A percentile compares a stretch with the other conserved stretches of the same genome.
Evolutionary conservation across 2,888 invertebrate species (phyloP).

Genomic region (Iselma pallidipennis): DNA sequence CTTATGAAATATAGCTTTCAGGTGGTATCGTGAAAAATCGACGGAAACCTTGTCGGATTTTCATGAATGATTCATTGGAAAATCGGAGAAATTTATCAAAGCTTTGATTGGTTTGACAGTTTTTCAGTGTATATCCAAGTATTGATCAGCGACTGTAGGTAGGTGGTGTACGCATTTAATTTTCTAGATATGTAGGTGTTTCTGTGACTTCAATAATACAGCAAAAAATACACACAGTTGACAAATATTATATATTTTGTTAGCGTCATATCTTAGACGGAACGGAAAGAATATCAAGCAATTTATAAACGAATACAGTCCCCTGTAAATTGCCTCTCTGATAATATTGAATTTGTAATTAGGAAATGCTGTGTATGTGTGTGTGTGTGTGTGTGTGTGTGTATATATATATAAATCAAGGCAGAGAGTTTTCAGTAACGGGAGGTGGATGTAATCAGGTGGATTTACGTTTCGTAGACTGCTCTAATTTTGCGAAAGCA

Average conservation of each 20-base stretch:
- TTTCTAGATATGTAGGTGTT: background rate
- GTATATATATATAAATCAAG: constrained; percentile 28
- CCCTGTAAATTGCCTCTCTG: constrained; percentile 14
- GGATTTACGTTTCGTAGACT: constrained; percentile 21
- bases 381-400: too few relatives aligned
- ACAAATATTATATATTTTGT: too few relatives aligned
- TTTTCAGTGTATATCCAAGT: background rate
- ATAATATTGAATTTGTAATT: constrained; percentile 34
- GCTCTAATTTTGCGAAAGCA: constrained; percentile 29
- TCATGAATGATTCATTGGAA: background rate
- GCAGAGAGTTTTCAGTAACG: constrained; percentile 15
- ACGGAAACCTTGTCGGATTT: background rate
- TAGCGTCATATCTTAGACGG: too few relatives aligned
- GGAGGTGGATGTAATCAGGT: constrained; percentile 26
- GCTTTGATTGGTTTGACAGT: background rate
- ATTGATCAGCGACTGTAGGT: background rate
- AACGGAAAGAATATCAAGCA: background rate
- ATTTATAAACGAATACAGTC: constrained; percentile 11
- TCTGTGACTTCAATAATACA: too few relatives aligned
- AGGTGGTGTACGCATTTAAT: background rate
- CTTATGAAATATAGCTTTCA: background rate
- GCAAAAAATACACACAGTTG: too few relatives aligned
- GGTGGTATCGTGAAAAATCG: background rate
- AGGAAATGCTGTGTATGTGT: constrained; percentile 25
- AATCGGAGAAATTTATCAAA: background rate